phyloP scores from a whole-genome alignment of 2,797 vertebrate species.

The Enteromius paludinosus region DNA sequence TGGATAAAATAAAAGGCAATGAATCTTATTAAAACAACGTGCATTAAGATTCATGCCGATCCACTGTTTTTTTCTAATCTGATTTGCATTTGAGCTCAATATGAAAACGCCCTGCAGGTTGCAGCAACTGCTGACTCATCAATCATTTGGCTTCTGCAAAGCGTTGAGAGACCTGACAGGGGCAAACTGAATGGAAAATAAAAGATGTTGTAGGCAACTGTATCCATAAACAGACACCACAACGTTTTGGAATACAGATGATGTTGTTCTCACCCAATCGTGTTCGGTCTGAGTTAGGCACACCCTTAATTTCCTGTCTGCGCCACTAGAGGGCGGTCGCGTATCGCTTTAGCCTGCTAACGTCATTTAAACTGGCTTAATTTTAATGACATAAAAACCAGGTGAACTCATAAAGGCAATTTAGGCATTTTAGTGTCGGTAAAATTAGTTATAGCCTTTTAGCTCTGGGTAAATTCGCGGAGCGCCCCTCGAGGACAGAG shows the following conservation, averaged over 20 bases:
- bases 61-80: not conserved
- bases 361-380: not conserved
- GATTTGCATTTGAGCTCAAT: not conserved
- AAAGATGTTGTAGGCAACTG: not conserved
- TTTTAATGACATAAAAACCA: not conserved
- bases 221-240: not conserved
- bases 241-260: not conserved
- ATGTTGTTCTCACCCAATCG: not conserved
- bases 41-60: no score
- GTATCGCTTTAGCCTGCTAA: not conserved
- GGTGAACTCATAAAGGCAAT: slow-evolving; percentile 1
- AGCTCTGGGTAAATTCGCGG: not conserved
- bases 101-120: not conserved
- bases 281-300: slow-evolving; percentile 19
- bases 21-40: not conserved
- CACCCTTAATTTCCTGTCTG: slow-evolving; percentile 34
- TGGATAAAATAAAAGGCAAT: not conserved
- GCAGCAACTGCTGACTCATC: slow-evolving; percentile 33
- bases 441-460: not conserved
- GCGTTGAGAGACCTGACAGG: not conserved
- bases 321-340: slow-evolving; percentile 65
- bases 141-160: not conserved
- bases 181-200: not conserved
- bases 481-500: not conserved
- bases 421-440: not conserved